These are phyloP conservation scores for Ascidia mentula DNA, from an alignment of 23 tunicate species.

Conservation along the genomic window DNA sequence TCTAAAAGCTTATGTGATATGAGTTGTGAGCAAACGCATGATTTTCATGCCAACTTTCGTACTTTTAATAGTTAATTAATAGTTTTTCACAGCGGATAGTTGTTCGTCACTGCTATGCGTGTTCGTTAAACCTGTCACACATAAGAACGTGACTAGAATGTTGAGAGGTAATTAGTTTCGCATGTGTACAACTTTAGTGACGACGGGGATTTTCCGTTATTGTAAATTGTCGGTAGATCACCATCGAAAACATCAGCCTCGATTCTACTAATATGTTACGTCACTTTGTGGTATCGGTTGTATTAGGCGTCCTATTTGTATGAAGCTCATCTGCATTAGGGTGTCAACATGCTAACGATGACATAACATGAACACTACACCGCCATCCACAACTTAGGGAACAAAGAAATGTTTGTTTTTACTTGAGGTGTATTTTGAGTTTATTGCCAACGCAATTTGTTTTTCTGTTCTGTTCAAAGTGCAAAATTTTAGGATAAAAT, in stretches of 20 bases:
- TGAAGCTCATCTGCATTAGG: not conserved
- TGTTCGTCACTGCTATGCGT: not conserved
- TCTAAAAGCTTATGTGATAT: too few relatives aligned
- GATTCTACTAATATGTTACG: not conserved
- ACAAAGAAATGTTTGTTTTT: too few relatives aligned
- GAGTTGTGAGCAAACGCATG: too few relatives aligned
- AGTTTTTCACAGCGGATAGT: too few relatives aligned
- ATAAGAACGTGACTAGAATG: not conserved
- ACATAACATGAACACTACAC: slow-evolving; percentile 5
- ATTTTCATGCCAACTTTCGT: too few relatives aligned
- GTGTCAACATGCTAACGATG: not conserved
- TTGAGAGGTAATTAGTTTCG: not conserved
- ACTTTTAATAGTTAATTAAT: too few relatives aligned
- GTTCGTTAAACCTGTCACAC: not conserved
- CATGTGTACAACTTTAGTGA: not conserved
- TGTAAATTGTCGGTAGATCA: not conserved
- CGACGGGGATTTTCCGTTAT: not conserved
- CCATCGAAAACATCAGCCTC: not conserved
- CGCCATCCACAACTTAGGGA: too few relatives aligned
- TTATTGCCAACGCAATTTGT: too few relatives aligned
- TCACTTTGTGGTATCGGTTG: not conserved
- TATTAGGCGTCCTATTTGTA: not conserved
- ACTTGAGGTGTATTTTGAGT: too few relatives aligned
- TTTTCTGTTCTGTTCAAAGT: too few relatives aligned
- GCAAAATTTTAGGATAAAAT: too few relatives aligned